Evolutionary conservation across 2,888 invertebrate genomes (phyloP), one percentile per base, ranked within the genome.

Genomic region (Xylota sylvarum): DNA sequence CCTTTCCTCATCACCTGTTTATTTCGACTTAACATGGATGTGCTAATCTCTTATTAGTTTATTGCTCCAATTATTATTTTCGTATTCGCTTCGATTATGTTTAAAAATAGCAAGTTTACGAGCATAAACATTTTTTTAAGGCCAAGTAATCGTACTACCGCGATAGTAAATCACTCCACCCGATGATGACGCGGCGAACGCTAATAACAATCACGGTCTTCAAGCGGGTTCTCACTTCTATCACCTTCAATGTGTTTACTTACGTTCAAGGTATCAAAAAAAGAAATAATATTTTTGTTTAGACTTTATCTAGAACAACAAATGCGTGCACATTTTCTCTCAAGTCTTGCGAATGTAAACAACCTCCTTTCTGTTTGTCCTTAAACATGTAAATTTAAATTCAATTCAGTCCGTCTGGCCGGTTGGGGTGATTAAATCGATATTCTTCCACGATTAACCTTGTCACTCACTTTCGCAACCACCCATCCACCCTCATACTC

Each of bases 391-490:
- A 27, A 43, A 69, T 56, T 70, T 40, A 12, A 69, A 40, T 43
- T 43, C 30, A 69, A 62, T 62, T 62, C 4, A 7, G 30, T 4
- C 1, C 27, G 52, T 55, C 37, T 69, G 12, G 50, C 9, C 17
- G 14, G 14, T 52, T 23, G 23, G n/a, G 5, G 3, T 19, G 37
- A 37, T 37, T 17, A 4, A 30, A 64, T 48, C 12, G 0, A 64
- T 48, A 64, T 48, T 65, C 23, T 40, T 14, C 37, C 67, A 52
- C 52, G 27, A 23, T n/a, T 67, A 52, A 70, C 70, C 70, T 70
- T 70, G 56, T 12, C 46, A 55, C n/a, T 35, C 35, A 10, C 6
- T 43, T 43, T 32, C 32, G 7, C 19, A 17, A 27, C 64, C 48
- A 50, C 30, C 30, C 55, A 55, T 4, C 19, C 37, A 30, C 43